Evolutionary conservation across 2,113 vertebrate genomes (phyloP).

Genomic region (Conger conger): DNA sequence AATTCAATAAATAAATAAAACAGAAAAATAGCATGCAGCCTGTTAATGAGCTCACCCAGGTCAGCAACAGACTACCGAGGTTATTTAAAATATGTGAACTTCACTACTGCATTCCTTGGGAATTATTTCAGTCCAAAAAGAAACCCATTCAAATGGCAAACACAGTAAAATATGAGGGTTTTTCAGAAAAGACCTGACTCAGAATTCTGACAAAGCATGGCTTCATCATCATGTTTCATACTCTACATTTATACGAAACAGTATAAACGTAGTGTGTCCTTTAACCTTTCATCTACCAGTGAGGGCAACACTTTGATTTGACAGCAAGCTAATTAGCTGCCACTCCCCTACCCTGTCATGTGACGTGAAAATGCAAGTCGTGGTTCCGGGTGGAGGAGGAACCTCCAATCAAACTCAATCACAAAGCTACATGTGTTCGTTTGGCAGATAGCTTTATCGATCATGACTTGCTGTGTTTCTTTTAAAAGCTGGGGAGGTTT

Average conservation of each 20-base stretch:
- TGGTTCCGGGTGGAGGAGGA: neutral
- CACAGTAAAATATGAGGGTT: no score
- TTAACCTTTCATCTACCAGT: neutral
- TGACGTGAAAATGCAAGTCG: neutral
- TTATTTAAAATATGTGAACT: no score
- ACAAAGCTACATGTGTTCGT: neutral
- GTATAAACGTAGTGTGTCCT: neutral
- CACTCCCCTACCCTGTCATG: neutral
- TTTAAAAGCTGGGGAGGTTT: neutral
- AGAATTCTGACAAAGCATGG: neutral
- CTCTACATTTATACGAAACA: neutral
- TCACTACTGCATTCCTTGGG: no score
- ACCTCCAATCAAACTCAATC: neutral
- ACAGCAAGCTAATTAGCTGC: neutral
- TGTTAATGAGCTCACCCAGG: no score
- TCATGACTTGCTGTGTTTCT: neutral
- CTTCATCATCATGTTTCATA: neutral
- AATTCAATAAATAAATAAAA: no score
- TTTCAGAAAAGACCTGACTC: no score
- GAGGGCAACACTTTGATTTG: neutral
- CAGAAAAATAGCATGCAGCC: no score
- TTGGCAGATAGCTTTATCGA: neutral
- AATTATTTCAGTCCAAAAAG: no score
- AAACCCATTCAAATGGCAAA: no score
- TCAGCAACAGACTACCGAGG: no score